phyloP scores from a whole-genome alignment of 2,888 invertebrate genomes.

The Crossocerus cetratus region DNA sequence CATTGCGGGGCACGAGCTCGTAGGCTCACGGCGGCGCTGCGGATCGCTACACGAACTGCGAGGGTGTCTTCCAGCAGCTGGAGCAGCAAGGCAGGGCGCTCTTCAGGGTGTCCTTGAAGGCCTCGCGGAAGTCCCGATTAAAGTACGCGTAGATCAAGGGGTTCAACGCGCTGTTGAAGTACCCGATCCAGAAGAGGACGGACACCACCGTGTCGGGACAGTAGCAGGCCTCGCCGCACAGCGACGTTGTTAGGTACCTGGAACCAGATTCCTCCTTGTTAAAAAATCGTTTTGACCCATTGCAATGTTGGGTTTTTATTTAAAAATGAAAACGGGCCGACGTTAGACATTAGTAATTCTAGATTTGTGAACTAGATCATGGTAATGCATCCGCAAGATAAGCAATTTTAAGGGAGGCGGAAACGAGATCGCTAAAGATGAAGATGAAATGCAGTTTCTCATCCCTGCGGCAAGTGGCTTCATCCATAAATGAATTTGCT shows the following conservation, averaged over 20 bases:
- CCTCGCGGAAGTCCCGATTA: constrained; percentile 97
- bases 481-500: no score
- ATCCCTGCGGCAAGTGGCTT: no score
- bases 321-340: no score
- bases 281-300: no score
- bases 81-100: constrained; percentile 91
- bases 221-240: constrained; percentile 86
- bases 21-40: constrained; percentile 6
- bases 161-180: constrained; percentile 96
- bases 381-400: no score
- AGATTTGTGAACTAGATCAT: no score
- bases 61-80: constrained; percentile 84
- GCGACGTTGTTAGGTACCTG: constrained; percentile 91
- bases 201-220: constrained; percentile 84
- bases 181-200: constrained; percentile 95
- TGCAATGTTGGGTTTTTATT: no score
- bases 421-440: no score
- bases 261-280: constrained; percentile 56
- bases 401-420: no score
- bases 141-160: constrained; percentile 97
- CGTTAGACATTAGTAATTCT: no score
- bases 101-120: constrained; percentile 94
- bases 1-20: no score
- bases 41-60: constrained; percentile 79
- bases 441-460: no score